These are phyloP conservation scores for Oligia fasciuncula DNA, from an alignment of 2,888 invertebrate genomes.

Conservation along the genomic window DNA sequence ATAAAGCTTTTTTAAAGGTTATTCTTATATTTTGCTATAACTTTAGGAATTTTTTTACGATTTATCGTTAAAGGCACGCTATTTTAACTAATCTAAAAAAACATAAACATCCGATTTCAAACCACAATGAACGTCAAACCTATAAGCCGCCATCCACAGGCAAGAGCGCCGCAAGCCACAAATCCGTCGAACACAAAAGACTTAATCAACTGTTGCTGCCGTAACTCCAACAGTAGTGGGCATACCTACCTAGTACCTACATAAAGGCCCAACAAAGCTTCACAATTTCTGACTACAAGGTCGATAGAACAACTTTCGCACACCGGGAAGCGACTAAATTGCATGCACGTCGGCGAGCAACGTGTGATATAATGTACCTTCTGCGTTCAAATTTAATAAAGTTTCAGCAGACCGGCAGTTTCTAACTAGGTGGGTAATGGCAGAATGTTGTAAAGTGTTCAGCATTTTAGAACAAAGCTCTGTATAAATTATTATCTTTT, in stretches of 20 bases:
- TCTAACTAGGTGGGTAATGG: constrained; percentile 44
- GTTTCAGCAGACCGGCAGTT: constrained; percentile 50
- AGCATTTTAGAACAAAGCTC: constrained; percentile 22
- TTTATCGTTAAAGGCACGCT: too few species aligned
- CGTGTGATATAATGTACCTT: constrained; percentile 35
- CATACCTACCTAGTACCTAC: not conserved
- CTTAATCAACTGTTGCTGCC: constrained; percentile 44
- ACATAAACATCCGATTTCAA: constrained; percentile 1
- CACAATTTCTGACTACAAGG: constrained; percentile 41
- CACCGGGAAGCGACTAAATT: constrained; percentile 54
- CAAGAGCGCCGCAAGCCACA: constrained; percentile 13
- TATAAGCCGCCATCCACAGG: constrained; percentile 7
- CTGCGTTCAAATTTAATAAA: constrained; percentile 64
- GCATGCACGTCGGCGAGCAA: constrained; percentile 37
- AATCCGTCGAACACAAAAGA: constrained; percentile 30
- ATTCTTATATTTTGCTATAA: not conserved
- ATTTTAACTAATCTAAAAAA: constrained; percentile 6
- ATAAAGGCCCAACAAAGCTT: constrained; percentile 31
- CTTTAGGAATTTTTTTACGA: not conserved
- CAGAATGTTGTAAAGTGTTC: constrained; percentile 9
- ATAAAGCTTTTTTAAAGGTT: not conserved
- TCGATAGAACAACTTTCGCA: constrained; percentile 50
- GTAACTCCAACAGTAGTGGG: constrained; percentile 9
- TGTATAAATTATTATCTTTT: not conserved
- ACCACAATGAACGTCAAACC: constrained; percentile 15